Conservation (phyloP, 2,797 vertebrate genomes). For the Mormyrops attenuatus region DNA sequence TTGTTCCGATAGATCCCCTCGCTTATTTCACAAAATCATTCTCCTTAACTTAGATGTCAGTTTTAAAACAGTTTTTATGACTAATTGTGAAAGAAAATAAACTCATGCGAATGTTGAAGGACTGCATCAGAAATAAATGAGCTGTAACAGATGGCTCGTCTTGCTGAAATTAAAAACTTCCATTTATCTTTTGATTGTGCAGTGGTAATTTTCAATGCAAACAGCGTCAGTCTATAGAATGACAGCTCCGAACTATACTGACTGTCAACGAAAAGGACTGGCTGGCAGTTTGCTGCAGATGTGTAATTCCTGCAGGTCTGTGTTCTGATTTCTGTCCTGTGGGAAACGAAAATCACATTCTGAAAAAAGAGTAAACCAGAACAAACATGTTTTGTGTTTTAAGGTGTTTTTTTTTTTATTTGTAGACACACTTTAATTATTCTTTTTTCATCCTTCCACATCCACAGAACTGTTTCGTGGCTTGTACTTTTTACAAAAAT, state of each 20-base stretch:
- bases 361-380: constrained; percentile 30
- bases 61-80: constrained; percentile 47
- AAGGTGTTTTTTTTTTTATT: not conserved
- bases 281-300: constrained; percentile 38
- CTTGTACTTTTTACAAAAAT: constrained; percentile 53
- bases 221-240: constrained; percentile 54
- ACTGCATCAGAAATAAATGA: constrained; percentile 47
- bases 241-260: constrained; percentile 42
- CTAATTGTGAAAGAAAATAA: constrained; percentile 40
- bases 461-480: constrained; percentile 37
- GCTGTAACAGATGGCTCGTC: constrained; percentile 65
- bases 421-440: not conserved
- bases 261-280: constrained; percentile 46
- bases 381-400: not conserved
- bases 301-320: constrained; percentile 53
- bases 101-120: constrained; percentile 51
- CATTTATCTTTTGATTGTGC: constrained; percentile 64
- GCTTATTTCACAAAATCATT: constrained; percentile 21
- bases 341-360: constrained; percentile 43
- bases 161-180: constrained; percentile 63
- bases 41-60: constrained; percentile 39
- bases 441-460: not conserved
- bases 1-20: not conserved
- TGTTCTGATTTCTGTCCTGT: constrained; percentile 58
- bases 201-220: constrained; percentile 61